phyloP scores from a whole-genome alignment of 1,140 invertebrate genomes.

The Drosophila nebulosa region DNA sequence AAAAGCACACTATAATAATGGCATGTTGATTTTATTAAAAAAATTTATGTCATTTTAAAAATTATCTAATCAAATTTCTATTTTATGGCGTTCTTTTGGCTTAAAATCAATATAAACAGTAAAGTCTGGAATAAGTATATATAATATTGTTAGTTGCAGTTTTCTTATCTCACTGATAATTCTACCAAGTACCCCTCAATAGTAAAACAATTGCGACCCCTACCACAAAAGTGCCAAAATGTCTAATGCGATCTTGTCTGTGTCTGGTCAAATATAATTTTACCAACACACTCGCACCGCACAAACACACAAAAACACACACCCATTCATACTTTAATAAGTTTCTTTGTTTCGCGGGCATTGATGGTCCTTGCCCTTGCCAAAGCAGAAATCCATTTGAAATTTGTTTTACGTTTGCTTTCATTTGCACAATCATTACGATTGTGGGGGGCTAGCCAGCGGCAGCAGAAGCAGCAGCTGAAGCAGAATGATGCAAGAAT shows the following conservation, averaged over 20 bases:
- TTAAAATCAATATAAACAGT: neutral
- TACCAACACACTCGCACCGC: neutral
- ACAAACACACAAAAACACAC: neutral
- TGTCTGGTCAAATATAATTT: neutral
- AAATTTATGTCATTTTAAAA: neutral
- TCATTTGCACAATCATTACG: constrained; percentile 73
- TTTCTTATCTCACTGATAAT: constrained; percentile 13
- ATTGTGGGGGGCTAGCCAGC: neutral
- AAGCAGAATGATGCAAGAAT: constrained; percentile 72
- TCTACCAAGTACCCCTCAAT: constrained; percentile 9
- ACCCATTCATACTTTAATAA: constrained; percentile 5
- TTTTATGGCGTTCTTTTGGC: neutral
- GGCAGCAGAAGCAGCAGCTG: too few relatives aligned
- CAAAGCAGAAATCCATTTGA: constrained; percentile 15
- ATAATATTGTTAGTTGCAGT: neutral
- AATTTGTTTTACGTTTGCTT: constrained; percentile 44
- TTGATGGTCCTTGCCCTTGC: constrained; percentile 65
- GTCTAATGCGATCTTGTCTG: constrained; percentile 55
- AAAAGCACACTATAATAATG: neutral
- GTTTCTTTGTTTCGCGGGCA: constrained; percentile 52
- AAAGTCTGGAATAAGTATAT: neutral
- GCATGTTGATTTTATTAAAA: neutral
- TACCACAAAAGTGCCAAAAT: constrained; percentile 11
- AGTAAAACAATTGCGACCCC: constrained; percentile 5
- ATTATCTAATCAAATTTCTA: neutral